Evolutionary conservation across 2,888 invertebrate species (phyloP).

Genomic region (Tenthredo livida): DNA sequence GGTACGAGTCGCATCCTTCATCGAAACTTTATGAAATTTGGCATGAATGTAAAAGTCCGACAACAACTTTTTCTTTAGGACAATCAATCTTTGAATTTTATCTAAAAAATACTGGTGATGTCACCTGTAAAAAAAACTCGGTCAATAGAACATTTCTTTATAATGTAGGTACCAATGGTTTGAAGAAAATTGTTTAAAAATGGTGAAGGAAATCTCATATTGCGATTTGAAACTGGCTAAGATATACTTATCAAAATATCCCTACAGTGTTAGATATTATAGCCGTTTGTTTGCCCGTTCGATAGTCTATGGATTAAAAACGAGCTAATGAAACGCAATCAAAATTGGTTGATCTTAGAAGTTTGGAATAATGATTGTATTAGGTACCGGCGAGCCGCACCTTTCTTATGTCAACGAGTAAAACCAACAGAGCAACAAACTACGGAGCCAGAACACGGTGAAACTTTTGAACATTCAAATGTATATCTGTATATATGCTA

Average conservation of each 20-base stretch:
- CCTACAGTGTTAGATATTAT: background rate
- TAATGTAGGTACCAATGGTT: too few species aligned
- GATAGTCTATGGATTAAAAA: background rate
- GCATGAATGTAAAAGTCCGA: too few species aligned
- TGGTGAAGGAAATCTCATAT: background rate
- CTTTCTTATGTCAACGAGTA: conserved; percentile 35
- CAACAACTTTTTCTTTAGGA: too few species aligned
- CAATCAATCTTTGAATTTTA: too few species aligned
- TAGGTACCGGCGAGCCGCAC: conserved; percentile 8
- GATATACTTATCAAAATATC: background rate
- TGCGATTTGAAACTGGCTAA: background rate
- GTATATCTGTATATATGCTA: background rate
- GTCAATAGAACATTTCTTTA: too few species aligned
- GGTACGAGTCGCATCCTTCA: background rate
- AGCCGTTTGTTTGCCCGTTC: background rate
- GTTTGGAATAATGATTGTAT: conserved; percentile 1
- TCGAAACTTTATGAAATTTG: background rate
- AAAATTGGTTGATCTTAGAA: background rate
- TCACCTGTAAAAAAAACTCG: too few species aligned
- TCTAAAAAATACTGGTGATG: too few species aligned
- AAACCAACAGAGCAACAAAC: conserved; percentile 35
- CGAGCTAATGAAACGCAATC: background rate
- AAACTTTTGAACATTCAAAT: background rate
- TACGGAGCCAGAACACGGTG: conserved; percentile 24
- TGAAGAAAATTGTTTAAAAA: background rate